Percentiles rank a stretch among this genome's conserved stretches.
phyloP scores from a whole-genome alignment of 1,140 invertebrate species.

The Pinna nobilis region DNA sequence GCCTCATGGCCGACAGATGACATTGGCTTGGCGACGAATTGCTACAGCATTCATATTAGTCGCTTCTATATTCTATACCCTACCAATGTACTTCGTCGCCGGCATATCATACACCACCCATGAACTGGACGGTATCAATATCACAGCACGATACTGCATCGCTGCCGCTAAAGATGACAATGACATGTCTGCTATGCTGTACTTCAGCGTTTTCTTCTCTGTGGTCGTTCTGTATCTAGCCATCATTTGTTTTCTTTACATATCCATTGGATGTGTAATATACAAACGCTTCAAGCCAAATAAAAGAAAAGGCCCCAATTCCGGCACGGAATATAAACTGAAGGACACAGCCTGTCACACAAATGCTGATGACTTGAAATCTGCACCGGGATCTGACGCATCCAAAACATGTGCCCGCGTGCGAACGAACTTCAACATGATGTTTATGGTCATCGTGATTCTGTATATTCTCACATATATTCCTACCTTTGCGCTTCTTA shows the following conservation, averaged over 20 bases:
- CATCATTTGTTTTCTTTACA: slow-evolving; percentile 9
- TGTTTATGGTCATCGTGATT: slow-evolving; percentile 22
- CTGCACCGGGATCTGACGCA: not conserved
- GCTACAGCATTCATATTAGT: slow-evolving; percentile 4
- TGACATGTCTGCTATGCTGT: not conserved
- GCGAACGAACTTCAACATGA: not conserved
- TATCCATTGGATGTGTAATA: slow-evolving; percentile 6
- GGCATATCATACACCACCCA: not conserved
- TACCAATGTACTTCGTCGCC: not conserved
- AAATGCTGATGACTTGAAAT: not conserved
- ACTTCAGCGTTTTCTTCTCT: slow-evolving; percentile 2
- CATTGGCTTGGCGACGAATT: slow-evolving; percentile 14
- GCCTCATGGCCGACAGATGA: slow-evolving; percentile 32
- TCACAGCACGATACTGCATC: not conserved
- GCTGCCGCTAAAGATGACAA: not conserved
- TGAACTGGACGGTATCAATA: not conserved
- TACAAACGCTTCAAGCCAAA: slow-evolving; percentile 1
- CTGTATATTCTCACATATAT: slow-evolving; percentile 6
- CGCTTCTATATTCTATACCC: slow-evolving; percentile 2
- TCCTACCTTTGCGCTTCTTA: slow-evolving; percentile 12
- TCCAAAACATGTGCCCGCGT: not conserved
- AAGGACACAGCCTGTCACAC: not conserved
- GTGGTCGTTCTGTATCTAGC: slow-evolving; percentile 3
- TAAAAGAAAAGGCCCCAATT: not conserved
- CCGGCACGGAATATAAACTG: not conserved